Base-by-base conservation (phyloP, 2,888 invertebrate species). In the Candidula unifasciata region DNA sequence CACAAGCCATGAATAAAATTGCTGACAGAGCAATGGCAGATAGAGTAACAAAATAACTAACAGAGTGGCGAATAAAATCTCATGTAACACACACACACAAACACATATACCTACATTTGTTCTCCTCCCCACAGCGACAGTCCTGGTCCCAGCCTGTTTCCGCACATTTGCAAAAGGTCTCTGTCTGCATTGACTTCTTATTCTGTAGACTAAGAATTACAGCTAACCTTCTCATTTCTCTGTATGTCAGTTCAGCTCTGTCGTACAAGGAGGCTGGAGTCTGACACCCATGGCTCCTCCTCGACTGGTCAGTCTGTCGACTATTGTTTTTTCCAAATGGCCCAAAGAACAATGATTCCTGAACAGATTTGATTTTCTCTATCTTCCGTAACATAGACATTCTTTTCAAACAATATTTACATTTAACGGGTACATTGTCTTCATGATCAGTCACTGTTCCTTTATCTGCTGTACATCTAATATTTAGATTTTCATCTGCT, bases 121-220 rank as follows among this genome's bases (percentile, higher is more conserved):
- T 90, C 82, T 91, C 91, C 85, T 91, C 91, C 35, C 91, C 91
- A 87, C 91, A 91, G 68, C 85, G 82, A 79, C 91, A 91, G 10
- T 89, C 88, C 79, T 89, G 89, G 69, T 90, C 91, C 85, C 83
- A 88, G 21, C 89, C 89, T 71, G 87, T 88, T 82, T 89, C 88
- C 71, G 89, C 89, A 86, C 91, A 91, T 69, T 90, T 90, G 88
- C 91, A 91, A 83, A 90, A 91, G 27, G 91, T 87, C 78, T 91
- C 90, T 33, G 89, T 89, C 81, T 89, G 89, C 13, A 88, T 87
- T 2, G 90, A 89, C 35, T 76, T 73, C n/a, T 79, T 80, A 68
- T n/a, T 24, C 30, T 37, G 64, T n/a, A 74, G 76, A 1, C 84
- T 64, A n/a, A 84, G 68, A 30, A 84, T 37, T 64, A 80, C 33